Percentiles rank a stretch among this genome's conserved stretches.
phyloP scores from a whole-genome alignment of 2,797 vertebrate genomes.

The Meriones psammophilus region DNA sequence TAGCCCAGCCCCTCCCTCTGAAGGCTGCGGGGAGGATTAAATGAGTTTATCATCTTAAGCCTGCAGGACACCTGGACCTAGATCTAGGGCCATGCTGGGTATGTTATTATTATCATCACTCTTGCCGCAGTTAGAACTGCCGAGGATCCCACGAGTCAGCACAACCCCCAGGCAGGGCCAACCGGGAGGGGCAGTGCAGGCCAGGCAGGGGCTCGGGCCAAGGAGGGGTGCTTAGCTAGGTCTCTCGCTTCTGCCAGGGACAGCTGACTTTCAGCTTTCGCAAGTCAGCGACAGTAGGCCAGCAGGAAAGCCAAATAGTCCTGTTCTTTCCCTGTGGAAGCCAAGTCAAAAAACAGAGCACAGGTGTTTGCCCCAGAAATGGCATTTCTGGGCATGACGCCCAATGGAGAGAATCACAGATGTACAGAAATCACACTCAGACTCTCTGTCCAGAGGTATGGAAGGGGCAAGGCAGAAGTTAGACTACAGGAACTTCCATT shows the following conservation, averaged over 20 bases:
- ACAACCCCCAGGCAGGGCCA: not conserved
- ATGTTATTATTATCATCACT: not conserved
- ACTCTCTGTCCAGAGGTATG: not conserved
- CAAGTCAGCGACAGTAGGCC: not conserved
- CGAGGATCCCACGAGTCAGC: not conserved
- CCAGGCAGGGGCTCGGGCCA: not conserved
- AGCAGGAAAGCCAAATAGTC: not conserved
- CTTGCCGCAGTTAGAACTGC: not conserved
- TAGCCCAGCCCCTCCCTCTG: not conserved
- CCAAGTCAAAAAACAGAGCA: not conserved
- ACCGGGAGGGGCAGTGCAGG: not conserved
- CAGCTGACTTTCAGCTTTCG: not conserved
- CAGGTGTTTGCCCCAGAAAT: constrained; percentile 57
- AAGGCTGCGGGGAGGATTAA: not conserved
- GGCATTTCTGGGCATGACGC: not conserved
- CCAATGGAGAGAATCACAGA: not conserved
- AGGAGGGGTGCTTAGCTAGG: not conserved
- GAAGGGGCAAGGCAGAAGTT: not conserved
- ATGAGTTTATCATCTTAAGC: not conserved
- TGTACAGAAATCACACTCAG: not conserved
- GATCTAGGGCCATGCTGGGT: not conserved
- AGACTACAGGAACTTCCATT: not conserved
- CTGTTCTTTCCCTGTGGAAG: not conserved
- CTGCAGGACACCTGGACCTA: not conserved
- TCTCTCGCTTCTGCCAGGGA: not conserved